These are phyloP conservation scores for Momotus momota DNA, from an alignment of 2,797 vertebrate species.

Conservation along the genomic window DNA sequence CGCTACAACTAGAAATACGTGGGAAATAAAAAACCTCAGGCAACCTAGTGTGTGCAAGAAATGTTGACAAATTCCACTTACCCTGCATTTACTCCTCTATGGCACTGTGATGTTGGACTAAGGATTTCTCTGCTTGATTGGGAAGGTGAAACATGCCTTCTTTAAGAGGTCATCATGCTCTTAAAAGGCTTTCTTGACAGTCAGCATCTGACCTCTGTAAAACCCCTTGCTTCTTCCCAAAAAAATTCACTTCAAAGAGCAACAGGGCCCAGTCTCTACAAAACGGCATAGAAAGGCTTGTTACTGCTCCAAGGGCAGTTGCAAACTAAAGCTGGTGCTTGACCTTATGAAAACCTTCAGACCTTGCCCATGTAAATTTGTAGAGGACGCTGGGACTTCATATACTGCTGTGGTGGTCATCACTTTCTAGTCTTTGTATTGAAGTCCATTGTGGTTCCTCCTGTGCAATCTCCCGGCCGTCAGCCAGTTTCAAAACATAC, in stretches of 20 bases:
- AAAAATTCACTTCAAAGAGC: background rate
- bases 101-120: background rate
- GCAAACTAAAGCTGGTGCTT: background rate
- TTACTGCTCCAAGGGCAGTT: background rate
- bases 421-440: background rate
- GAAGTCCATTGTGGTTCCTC: background rate
- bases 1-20: slow-evolving; percentile 5
- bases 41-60: background rate
- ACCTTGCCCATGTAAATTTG: background rate
- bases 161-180: background rate
- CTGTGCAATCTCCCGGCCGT: background rate
- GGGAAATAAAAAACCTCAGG: background rate
- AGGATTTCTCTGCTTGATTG: background rate
- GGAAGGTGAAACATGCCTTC: background rate
- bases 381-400: background rate
- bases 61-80: background rate
- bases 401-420: rapidly evolving
- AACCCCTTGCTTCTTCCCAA: background rate
- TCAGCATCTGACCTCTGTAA: background rate
- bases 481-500: background rate
- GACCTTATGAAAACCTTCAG: background rate
- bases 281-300: background rate
- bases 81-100: background rate
- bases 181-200: background rate
- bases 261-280: background rate